Base-by-base conservation (phyloP, 2,888 invertebrate genomes). In the Eudasyphora cyanicolor region DNA sequence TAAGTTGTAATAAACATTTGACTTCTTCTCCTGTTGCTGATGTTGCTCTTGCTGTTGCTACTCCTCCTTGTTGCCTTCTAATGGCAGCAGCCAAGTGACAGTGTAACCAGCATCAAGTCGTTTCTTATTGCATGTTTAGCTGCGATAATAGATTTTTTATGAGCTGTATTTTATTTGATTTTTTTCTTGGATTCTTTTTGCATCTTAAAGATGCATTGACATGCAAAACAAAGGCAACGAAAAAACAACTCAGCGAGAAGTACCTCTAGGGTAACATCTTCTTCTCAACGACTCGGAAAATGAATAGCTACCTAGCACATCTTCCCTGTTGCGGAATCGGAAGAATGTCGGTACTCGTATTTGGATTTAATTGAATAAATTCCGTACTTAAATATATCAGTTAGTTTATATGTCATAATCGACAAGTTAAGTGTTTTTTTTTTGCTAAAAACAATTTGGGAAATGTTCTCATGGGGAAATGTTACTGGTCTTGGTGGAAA, bases 71-170 rank as follows among this genome's bases (percentile, higher is more conserved):
- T n/a, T n/a, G n/a, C n/a, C 49, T 19, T 49, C 74, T 27, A 29
- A 17, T 35, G 51, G 21, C 49, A 32, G 51, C 51, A 76, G 24
- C 29, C 51, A 12, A 45, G 12, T 4, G 7, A n/a, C 32, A 17
- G 49, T 2, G 57, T 5, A 10, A 57, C 57, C 24, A 27, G n/a
- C n/a, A n/a, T n/a, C n/a, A n/a, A n/a, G 19, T 14, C 12, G 75
- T 35, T 24, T 42, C 29, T 69, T 60, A 45, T 70, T 54, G 76
- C 57, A 70, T 76, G 69, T 76, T 70, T 19, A 70, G 45, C 70
- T 32, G 21, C 60, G 29, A 60, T 60, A 32, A 70, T 77, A 70
- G 60, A 45, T 45, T 77, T 60, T 77, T 77, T 60, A 70, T 60
- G 69, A 21, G 19, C 19, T 38, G 35, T 64, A 38, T 21, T 51